Percentiles rank a stretch among this genome's conserved stretches.
Evolutionary conservation across 2,888 invertebrate species (phyloP).

Genomic region (Chydorus sphaericus): DNA sequence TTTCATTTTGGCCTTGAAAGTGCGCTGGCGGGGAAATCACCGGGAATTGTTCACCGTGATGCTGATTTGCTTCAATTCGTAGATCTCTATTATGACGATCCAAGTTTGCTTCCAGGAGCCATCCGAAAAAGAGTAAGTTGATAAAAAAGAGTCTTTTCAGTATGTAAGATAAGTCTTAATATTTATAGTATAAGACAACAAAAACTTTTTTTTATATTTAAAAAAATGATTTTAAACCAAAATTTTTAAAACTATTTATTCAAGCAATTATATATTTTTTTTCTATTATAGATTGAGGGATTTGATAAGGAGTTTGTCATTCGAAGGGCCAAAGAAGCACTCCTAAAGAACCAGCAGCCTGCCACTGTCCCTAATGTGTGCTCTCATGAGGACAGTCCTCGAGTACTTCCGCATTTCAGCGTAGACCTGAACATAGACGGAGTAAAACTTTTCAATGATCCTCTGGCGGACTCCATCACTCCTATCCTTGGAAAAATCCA

Average conservation of each 20-base stretch:
- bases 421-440: background rate
- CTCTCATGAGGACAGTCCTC: background rate
- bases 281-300: background rate
- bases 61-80: background rate
- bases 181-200: too few relatives aligned
- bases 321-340: background rate
- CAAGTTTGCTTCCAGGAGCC: background rate
- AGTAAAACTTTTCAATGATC: background rate
- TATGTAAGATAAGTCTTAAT: background rate
- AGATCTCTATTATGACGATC: background rate
- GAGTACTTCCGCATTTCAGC: background rate
- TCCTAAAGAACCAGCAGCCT: too few relatives aligned
- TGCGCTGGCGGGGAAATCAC: background rate
- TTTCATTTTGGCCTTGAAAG: background rate
- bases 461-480: background rate
- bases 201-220: too few relatives aligned
- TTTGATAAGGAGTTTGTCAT: background rate
- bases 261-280: too few relatives aligned
- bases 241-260: too few relatives aligned
- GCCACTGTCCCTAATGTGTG: background rate
- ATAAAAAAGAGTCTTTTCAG: background rate
- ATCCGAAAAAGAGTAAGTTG: background rate
- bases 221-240: too few relatives aligned
- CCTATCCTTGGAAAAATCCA: conserved; percentile 1
- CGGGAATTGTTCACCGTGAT: background rate